Base-by-base conservation (phyloP, 2,113 vertebrate genomes). In the Odontophorus gujanensis region DNA sequence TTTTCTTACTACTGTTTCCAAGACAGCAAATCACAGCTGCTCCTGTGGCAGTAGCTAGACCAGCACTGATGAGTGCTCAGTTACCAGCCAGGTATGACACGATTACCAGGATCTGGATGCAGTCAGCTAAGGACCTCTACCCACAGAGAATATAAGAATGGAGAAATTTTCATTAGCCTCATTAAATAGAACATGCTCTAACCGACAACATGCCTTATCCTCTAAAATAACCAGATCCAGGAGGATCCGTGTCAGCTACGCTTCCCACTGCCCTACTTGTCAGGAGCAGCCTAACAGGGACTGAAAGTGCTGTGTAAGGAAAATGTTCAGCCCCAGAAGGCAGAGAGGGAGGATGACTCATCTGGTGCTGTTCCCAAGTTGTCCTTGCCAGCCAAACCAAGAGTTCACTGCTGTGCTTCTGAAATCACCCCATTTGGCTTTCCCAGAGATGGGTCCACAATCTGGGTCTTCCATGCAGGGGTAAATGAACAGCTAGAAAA, bases 201-300 rank as follows among this genome's bases (percentile, higher is more conserved):
- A 59, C 18, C 51, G 45, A 87, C 30, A 84, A 25, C 30, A 57
- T 53, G 20, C 19, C 10, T 20, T 67, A 22, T 36, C 15, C n/a
- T 87, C 34, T n/a, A 79, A 28, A 74, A 68, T 8, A 34, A 32
- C 50, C 11, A 25, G 57, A 79, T 25, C 14, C 47, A 59, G 47
- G 25, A 61, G 45, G 86, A 87, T 26, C 20, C 9, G 38, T 26
- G 19, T 36, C 43, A 69, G n/a, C n/a, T 73, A 40, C 0, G 0
- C 19, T 63, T 93, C 36, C 66, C 61, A 61, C 26, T 76, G 45
- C 32, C 51, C 55, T 62, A 13, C 73, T 66, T 53, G 30, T 62
- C n/a, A 82, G 48, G 36, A 87, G n/a, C 2, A n/a, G 62, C 45
- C 59, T 65, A 69, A 75, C 16, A 74, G 57, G 55, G 55, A 32